A percentile compares a stretch with the other conserved stretches of the same genome.
These are phyloP conservation scores for Embiotoca jacksoni DNA, from an alignment of 2,113 vertebrate genomes.

Conservation along the genomic window DNA sequence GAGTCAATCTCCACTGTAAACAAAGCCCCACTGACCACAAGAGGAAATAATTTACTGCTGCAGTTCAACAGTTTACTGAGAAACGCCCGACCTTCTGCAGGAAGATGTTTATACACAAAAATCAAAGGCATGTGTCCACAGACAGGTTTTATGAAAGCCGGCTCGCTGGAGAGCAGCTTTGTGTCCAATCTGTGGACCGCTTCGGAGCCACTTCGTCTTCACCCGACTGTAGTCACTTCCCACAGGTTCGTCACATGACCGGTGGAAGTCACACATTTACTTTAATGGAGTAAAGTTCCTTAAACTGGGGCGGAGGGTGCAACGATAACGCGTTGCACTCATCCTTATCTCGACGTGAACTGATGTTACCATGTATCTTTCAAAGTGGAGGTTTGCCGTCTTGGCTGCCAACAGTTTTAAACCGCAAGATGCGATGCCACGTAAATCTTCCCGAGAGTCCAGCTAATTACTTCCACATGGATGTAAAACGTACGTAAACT, in stretches of 20 bases:
- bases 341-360: too few species aligned
- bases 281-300: background rate
- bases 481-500: conserved; percentile 1
- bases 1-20: conserved; percentile 65
- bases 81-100: conserved; percentile 33
- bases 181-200: background rate
- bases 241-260: background rate
- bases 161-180: fast-evolving
- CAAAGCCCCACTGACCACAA: conserved; percentile 47
- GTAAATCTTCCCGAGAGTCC: background rate
- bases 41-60: conserved; percentile 70
- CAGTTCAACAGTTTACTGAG: conserved; percentile 54
- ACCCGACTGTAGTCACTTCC: background rate
- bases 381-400: background rate
- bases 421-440: background rate
- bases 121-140: conserved; percentile 30
- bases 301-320: background rate
- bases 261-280: background rate
- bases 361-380: background rate
- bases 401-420: background rate
- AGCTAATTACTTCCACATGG: conserved; percentile 25
- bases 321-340: background rate
- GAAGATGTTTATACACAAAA: conserved; percentile 23
- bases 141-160: background rate
- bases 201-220: background rate